A percentile compares a stretch with the other conserved stretches of the same genome.
These are phyloP conservation scores for Monochamus saltuarius DNA, from an alignment of 1,140 invertebrate species.

Conservation along the genomic window DNA sequence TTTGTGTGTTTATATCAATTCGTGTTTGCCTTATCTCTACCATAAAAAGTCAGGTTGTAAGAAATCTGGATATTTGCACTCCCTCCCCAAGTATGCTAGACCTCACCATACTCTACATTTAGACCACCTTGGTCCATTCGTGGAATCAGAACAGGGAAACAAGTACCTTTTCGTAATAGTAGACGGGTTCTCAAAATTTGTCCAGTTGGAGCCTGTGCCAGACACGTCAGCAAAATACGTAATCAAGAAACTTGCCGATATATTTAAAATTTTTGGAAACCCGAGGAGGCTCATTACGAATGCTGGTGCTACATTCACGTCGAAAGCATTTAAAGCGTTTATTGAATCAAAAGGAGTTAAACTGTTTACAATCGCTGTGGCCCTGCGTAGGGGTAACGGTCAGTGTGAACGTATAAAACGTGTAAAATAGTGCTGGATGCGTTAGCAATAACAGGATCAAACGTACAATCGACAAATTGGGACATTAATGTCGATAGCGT, in stretches of 20 bases:
- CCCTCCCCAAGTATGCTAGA: conserved; percentile 9
- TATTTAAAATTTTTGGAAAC: neutral
- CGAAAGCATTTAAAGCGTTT: too few relatives aligned
- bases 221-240: neutral
- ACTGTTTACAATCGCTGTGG: too few relatives aligned
- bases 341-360: too few relatives aligned
- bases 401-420: too few relatives aligned
- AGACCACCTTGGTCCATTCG: neutral
- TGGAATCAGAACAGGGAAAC: neutral
- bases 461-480: too few relatives aligned
- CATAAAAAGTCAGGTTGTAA: conserved; percentile 12
- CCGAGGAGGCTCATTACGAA: too few relatives aligned
- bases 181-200: neutral
- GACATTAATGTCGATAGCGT: too few relatives aligned
- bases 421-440: too few relatives aligned
- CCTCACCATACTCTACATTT: conserved; percentile 1
- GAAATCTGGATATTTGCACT: conserved; percentile 13
- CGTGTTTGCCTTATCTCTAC: conserved; percentile 18
- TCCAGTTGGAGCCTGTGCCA: neutral
- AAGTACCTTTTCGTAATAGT: neutral
- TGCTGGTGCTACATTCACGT: too few relatives aligned
- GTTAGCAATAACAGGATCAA: too few relatives aligned
- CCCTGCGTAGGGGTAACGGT: too few relatives aligned
- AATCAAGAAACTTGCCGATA: neutral
- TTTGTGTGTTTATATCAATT: conserved; percentile 20